These are phyloP conservation scores for Lacanobia oleracea DNA, from an alignment of 2,888 invertebrate species.

Conservation along the genomic window DNA sequence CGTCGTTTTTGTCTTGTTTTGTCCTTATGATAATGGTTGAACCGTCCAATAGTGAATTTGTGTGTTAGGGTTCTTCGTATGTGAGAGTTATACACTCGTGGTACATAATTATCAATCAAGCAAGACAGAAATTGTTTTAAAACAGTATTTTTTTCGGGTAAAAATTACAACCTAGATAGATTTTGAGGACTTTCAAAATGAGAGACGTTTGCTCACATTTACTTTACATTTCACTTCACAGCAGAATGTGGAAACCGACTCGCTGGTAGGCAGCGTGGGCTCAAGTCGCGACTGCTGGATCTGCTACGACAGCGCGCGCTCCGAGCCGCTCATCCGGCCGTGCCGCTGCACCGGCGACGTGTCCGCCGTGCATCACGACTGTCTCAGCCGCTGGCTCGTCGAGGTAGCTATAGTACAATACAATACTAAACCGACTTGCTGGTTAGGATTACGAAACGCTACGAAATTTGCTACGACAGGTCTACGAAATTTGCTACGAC, in stretches of 20 bases:
- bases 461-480: slow-evolving; percentile 5
- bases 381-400: slow-evolving; percentile 96
- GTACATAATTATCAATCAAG: too few species aligned
- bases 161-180: too few species aligned
- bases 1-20: background rate
- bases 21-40: background rate
- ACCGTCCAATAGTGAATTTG: background rate
- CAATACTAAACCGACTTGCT: too few species aligned
- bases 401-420: slow-evolving; percentile 91
- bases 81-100: too few species aligned
- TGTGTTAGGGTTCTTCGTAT: too few species aligned
- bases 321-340: slow-evolving; percentile 96
- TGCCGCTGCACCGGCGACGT: slow-evolving; percentile 98
- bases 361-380: slow-evolving; percentile 97
- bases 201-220: too few species aligned
- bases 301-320: slow-evolving; percentile 95
- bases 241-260: slow-evolving; percentile 87
- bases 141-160: too few species aligned
- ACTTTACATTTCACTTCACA: background rate
- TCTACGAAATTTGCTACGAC: slow-evolving; percentile 3
- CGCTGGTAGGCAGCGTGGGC: slow-evolving; percentile 83
- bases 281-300: slow-evolving; percentile 96
- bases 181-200: too few species aligned
- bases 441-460: background rate
- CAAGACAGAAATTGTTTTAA: too few species aligned